Base-by-base conservation (phyloP, 2,888 invertebrate species). In the Oithona nana region DNA sequence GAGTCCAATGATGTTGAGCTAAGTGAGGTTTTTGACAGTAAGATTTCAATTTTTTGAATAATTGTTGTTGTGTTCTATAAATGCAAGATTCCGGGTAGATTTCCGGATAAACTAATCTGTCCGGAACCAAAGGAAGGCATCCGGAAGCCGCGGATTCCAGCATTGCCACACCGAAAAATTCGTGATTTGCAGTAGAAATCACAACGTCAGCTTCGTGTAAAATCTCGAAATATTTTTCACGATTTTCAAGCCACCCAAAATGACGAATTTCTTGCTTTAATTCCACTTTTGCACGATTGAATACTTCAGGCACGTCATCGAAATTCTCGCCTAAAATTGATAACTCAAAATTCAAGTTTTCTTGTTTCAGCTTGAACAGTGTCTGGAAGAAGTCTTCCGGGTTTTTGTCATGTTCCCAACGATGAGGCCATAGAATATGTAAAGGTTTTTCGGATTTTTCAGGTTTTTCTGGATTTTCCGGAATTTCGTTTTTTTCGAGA, bases 361-460 rank as follows among this genome's bases (percentile, higher is more conserved):
- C 73, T 54, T 78, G 75, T 59, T 76, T 74, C 28, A 81, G 69
- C 64, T 72, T 73, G 64, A 74, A 69, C 3, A 81, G 67, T 1
- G 78, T 76, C 39, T 77, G 71, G 64, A 83, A 81, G 67, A 84
- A 78, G 20, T 77, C 71, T 54, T 81, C 79, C 0, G 84, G 84
- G 69, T 81, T 80, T 73, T 84, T 84, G 70, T 85, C 84, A 71
- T 83, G 83, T 71, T 84, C 84, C 83, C 85, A 85, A 68, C 84
- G 75, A 72, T 85, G 84, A 0, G 84, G 81, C 84, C 84, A 85
- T 4, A 83, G 78, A 63, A 84, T 77, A 68, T 80, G 80, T 54
- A 83, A 67, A 59, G 67, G 65, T 67, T 65, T 66, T 48, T 0
- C 3, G 1, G 1, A 8, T 8, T 11, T 13, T 1, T 57, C 28